Conservation (phyloP, 2,113 vertebrate species). For the Stigmatopora nigra region DNA sequence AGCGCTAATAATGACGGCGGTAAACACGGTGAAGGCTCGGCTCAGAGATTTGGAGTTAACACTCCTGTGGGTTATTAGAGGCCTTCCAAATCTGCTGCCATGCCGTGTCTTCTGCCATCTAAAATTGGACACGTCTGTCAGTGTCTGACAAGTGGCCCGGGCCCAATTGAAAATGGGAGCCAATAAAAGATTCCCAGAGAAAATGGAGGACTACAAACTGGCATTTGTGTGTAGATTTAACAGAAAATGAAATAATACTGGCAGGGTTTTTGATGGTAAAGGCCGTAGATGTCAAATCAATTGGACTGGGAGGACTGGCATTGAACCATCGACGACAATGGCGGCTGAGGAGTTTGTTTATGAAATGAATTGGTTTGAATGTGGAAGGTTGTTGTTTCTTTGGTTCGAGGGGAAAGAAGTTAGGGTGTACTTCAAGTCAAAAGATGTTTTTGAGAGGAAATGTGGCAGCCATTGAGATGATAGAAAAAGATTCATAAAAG, state of each 20-base stretch:
- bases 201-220: not conserved
- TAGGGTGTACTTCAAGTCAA: too few relatives aligned
- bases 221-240: not conserved
- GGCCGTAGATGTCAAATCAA: too few relatives aligned
- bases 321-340: too few relatives aligned
- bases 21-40: constrained; percentile 35
- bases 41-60: constrained; percentile 41
- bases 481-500: too few relatives aligned
- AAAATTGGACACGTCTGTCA: constrained; percentile 13
- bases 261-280: not conserved
- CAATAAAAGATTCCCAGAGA: not conserved
- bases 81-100: constrained; percentile 42
- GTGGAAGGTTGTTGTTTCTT: too few relatives aligned
- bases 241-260: not conserved
- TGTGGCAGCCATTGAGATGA: too few relatives aligned
- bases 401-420: too few relatives aligned
- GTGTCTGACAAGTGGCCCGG: constrained; percentile 1
- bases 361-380: too few relatives aligned
- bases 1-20: constrained; percentile 35
- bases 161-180: constrained; percentile 20
- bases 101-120: constrained; percentile 11
- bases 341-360: too few relatives aligned
- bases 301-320: too few relatives aligned
- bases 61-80: constrained; percentile 43
- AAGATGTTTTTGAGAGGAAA: too few relatives aligned